Conservation (phyloP, 2,113 vertebrate genomes). For the Pteropus alecto region DNA sequence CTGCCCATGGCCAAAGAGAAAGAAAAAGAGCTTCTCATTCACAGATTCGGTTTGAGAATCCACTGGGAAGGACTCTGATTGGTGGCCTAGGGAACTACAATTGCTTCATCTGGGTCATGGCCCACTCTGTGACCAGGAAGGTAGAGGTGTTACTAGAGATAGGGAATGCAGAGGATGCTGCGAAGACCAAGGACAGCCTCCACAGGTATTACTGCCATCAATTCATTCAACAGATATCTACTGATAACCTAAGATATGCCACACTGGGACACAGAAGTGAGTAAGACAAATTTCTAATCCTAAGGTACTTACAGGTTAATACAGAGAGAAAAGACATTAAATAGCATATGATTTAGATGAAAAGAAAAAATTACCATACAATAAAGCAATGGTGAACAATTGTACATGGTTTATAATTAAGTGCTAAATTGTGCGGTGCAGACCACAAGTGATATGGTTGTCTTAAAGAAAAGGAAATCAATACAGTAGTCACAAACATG, state of each 20-base stretch:
- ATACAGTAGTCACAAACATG: not conserved
- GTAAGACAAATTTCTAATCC: not conserved
- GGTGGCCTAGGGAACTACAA: not conserved
- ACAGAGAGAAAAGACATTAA: not conserved
- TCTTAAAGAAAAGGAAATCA: slow-evolving; percentile 29
- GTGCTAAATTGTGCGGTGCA: not conserved
- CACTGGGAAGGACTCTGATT: not conserved
- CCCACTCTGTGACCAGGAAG: not conserved
- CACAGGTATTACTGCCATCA: not conserved
- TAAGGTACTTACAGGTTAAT: not conserved
- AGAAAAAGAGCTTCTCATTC: not conserved
- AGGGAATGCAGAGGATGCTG: not conserved
- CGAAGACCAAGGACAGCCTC: not conserved
- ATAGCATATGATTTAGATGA: not conserved
- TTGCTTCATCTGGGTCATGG: not conserved
- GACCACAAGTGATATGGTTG: not conserved
- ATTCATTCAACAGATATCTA: not conserved
- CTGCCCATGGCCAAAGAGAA: not conserved
- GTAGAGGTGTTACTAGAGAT: not conserved
- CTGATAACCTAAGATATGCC: not conserved
- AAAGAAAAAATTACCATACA: not conserved
- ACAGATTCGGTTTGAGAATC: not conserved
- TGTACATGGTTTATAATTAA: not conserved
- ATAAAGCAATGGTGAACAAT: slow-evolving; percentile 16
- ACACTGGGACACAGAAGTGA: not conserved